Evolutionary conservation across 2,888 invertebrate species (phyloP).

Genomic region (Loripinus fragilis): DNA sequence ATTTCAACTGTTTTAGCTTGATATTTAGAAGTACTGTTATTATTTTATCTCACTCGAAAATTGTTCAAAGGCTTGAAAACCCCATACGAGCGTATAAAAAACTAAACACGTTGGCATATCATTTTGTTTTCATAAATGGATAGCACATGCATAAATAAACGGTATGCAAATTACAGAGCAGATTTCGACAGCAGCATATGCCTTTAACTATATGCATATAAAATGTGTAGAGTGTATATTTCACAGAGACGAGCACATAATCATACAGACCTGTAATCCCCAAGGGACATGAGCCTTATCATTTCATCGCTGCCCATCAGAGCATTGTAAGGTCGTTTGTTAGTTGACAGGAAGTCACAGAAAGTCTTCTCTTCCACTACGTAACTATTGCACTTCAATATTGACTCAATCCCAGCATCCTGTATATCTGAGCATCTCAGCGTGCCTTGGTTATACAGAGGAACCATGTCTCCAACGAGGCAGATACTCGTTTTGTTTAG

Average conservation of each 20-base stretch:
- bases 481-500: constrained; percentile 50
- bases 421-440: constrained; percentile 39
- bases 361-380: constrained; percentile 34
- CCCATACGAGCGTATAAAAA: too few relatives aligned
- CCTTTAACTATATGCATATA: too few relatives aligned
- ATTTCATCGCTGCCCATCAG: constrained; percentile 47
- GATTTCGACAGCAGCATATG: too few relatives aligned
- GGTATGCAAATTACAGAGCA: too few relatives aligned
- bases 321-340: constrained; percentile 23
- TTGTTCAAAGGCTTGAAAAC: too few relatives aligned
- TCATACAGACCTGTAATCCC: constrained; percentile 29
- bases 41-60: too few relatives aligned
- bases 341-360: constrained; percentile 43
- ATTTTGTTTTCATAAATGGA: too few relatives aligned
- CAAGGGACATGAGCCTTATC: constrained; percentile 20
- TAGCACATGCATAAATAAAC: too few relatives aligned
- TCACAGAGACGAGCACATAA: background rate
- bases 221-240: too few relatives aligned
- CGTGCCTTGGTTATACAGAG: constrained; percentile 32
- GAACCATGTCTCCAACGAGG: constrained; percentile 32
- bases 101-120: too few relatives aligned
- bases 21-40: too few relatives aligned
- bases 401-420: constrained; percentile 18
- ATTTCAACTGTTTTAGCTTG: too few relatives aligned
- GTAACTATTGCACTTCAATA: background rate